Evolutionary conservation across 2,797 vertebrate species (phyloP).

Genomic region (Schizothorax lantsangensis): DNA sequence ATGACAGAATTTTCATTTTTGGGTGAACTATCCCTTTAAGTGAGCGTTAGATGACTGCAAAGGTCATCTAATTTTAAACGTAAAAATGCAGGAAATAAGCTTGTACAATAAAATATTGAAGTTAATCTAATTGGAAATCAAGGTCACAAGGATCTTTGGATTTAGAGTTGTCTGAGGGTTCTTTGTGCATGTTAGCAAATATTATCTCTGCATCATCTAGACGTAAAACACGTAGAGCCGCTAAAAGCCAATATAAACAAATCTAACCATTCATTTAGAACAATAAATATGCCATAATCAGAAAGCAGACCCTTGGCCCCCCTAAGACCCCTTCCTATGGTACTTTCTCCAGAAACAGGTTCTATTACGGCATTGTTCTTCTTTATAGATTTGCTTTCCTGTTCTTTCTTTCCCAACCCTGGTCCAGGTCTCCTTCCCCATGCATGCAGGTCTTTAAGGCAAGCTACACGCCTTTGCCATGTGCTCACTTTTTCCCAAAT

Average conservation of each 20-base stretch:
- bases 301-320: slow-evolving; percentile 25
- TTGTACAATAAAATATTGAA: not conserved
- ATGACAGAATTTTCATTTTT: no score
- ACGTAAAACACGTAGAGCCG: not conserved
- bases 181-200: slow-evolving; percentile 11
- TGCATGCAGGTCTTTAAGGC: not conserved
- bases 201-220: slow-evolving; percentile 32
- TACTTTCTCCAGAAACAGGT: slow-evolving; percentile 36
- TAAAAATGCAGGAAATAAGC: not conserved
- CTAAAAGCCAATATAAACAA: slow-evolving; percentile 15
- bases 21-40: not conserved
- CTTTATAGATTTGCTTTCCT: slow-evolving; percentile 71
- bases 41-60: no score
- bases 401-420: slow-evolving; percentile 36
- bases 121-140: not conserved
- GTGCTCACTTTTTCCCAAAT: slow-evolving; percentile 74
- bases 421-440: slow-evolving; percentile 54
- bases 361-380: slow-evolving; percentile 76
- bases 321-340: slow-evolving; percentile 5
- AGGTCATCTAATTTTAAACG: not conserved
- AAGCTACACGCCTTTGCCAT: slow-evolving; percentile 56
- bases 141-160: not conserved
- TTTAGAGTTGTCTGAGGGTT: not conserved
- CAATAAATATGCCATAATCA: slow-evolving; percentile 22
- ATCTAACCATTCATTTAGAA: slow-evolving; percentile 19